Evolutionary conservation across 2,797 vertebrate species (phyloP).

Genomic region (Gallinago solitaria): DNA sequence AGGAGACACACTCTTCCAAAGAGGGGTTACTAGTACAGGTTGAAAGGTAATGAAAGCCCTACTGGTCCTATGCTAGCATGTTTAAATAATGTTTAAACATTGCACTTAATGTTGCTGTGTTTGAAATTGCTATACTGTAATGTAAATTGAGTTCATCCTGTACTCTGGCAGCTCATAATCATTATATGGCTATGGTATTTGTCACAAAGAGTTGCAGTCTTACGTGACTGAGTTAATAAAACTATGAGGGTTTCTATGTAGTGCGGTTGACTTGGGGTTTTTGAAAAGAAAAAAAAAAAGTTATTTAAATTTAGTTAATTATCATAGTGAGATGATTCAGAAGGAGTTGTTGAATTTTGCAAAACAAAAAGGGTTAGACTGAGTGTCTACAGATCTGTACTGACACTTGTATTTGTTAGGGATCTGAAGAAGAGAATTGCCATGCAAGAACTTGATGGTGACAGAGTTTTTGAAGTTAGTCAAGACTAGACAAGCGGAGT

Average conservation of each 20-base stretch:
- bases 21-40: neutral
- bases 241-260: neutral
- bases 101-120: neutral
- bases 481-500: neutral
- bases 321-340: neutral
- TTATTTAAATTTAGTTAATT: neutral
- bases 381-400: rapidly evolving
- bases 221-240: neutral
- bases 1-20: neutral
- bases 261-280: neutral
- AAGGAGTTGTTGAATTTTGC: neutral
- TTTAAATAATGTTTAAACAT: neutral
- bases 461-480: constrained; percentile 5
- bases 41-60: neutral
- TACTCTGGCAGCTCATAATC: neutral
- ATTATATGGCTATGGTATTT: neutral
- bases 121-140: neutral
- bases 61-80: neutral
- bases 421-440: neutral
- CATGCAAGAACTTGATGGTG: neutral
- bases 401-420: neutral
- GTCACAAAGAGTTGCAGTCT: neutral
- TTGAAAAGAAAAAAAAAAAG: neutral
- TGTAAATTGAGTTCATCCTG: neutral
- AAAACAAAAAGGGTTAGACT: neutral